Evolutionary conservation across 2,113 vertebrate genomes (phyloP).

Genomic region (Casuarius casuarius): DNA sequence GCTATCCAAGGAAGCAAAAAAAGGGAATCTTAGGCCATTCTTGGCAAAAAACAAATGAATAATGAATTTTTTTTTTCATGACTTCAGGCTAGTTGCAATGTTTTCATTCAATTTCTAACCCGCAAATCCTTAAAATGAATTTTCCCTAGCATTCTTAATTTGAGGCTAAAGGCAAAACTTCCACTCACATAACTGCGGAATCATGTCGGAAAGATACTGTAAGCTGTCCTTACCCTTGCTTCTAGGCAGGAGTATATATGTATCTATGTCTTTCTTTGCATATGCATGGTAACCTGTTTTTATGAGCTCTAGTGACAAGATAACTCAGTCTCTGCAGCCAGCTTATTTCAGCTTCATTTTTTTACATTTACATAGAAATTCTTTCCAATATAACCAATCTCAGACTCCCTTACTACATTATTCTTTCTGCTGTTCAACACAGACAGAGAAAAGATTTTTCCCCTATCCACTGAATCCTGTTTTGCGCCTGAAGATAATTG

Average conservation of each 20-base stretch:
- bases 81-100: neutral
- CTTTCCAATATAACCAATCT: neutral
- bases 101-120: neutral
- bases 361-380: neutral
- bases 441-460: neutral
- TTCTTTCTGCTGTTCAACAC: neutral
- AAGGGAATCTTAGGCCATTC: neutral
- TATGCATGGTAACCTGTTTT: neutral
- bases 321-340: neutral
- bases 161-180: neutral
- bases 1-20: neutral
- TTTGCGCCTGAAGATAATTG: neutral
- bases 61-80: neutral
- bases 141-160: neutral
- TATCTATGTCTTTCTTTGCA: fast-evolving
- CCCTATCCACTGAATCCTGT: neutral
- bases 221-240: neutral
- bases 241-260: neutral
- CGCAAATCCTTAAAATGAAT: neutral
- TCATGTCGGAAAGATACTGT: neutral
- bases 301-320: neutral
- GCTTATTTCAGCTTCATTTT: neutral
- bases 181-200: neutral
- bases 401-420: neutral
- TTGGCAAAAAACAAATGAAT: neutral